Evolutionary conservation across 35 echinoderm and acorn worm species (phyloP).

Genomic region (Strongylocentrotus purpuratus): DNA sequence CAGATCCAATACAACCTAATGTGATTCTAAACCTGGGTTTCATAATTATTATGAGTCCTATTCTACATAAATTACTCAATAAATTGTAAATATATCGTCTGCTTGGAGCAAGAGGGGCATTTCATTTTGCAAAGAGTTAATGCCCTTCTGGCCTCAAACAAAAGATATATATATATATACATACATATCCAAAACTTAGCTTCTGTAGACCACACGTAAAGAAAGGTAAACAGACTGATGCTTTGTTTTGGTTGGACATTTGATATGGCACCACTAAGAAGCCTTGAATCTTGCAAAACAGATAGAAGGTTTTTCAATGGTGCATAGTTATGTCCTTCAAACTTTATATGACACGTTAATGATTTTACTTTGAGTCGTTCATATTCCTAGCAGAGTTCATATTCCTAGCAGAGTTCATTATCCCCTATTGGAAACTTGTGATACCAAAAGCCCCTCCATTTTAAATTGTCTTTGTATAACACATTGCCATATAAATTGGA

Average conservation of each 20-base stretch:
- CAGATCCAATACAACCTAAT: no score
- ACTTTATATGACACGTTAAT: not conserved
- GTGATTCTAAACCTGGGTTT: no score
- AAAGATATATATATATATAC: no score
- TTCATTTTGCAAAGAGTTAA: no score
- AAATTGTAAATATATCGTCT: no score
- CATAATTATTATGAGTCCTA: no score
- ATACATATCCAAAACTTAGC: not conserved
- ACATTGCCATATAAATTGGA: not conserved
- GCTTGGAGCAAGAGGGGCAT: no score
- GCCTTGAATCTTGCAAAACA: not conserved
- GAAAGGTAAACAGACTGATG: not conserved
- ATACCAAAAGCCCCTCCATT: not conserved
- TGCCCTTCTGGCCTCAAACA: no score
- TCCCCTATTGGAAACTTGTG: not conserved
- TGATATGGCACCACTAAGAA: not conserved
- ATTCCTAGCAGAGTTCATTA: not conserved
- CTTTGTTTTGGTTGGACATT: constrained; percentile 5
- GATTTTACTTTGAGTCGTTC: not conserved
- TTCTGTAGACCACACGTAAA: not conserved
- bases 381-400: not conserved
- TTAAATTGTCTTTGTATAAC: not conserved
- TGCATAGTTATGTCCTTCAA: not conserved
- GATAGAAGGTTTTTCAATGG: not conserved
- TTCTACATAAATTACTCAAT: no score